phyloP scores from a whole-genome alignment of 2,797 vertebrate genomes.

The Argyrosomus regius region DNA sequence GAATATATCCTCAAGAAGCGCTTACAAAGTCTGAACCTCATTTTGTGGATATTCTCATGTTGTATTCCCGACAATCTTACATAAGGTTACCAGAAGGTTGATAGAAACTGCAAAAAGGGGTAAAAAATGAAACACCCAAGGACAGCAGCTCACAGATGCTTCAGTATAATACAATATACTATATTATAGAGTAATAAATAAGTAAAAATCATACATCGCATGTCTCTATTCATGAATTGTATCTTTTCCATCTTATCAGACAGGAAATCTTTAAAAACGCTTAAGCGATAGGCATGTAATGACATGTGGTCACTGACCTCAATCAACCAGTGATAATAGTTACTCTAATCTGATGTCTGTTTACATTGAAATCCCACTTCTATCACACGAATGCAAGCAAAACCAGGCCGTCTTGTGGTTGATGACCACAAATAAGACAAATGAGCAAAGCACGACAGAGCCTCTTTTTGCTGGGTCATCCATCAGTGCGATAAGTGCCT shows the following conservation, averaged over 20 bases:
- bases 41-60: conserved; percentile 9
- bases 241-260: neutral
- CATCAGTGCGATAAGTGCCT: conserved; percentile 27
- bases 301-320: neutral
- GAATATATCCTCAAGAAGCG: conserved; percentile 1
- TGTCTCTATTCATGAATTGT: neutral
- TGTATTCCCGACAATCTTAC: neutral
- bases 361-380: conserved; percentile 18
- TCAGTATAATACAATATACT: neutral
- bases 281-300: neutral
- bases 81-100: neutral
- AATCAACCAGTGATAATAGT: conserved; percentile 1
- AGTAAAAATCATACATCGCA: neutral
- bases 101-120: neutral
- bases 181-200: neutral
- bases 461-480: conserved; percentile 32
- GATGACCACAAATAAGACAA: conserved; percentile 18
- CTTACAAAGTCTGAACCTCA: neutral
- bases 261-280: neutral
- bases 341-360: conserved; percentile 10
- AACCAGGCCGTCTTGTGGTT: conserved; percentile 31
- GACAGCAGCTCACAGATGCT: neutral
- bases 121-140: neutral
- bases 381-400: conserved; percentile 9
- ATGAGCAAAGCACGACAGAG: conserved; percentile 18